Evolutionary conservation across 1,140 invertebrate species (phyloP), one percentile per base, ranked within the genome.

Genomic region (Hylyphantes graminicola): DNA sequence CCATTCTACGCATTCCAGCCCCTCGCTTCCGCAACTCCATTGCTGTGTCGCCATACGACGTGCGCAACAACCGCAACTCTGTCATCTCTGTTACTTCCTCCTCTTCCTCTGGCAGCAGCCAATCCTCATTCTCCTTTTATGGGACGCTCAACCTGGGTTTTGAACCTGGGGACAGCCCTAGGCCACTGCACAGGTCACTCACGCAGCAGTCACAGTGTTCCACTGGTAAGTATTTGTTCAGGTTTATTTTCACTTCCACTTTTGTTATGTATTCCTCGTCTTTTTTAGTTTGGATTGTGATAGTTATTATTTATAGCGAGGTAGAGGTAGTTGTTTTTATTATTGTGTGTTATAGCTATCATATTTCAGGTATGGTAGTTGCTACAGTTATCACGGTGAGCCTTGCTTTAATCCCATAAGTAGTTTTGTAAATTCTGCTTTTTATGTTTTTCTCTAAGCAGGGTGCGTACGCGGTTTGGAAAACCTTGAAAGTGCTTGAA

Each of bases 181-280:
- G 92, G 87, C 90, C 91, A 85, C 92, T 92, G 89, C 93, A 93
- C 88, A 92, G 93, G 87, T 94, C 93, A 85, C 86, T 88, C 13
- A 94, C 94, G 51, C 90, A 94, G 79, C 93, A 94, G 88, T 95
- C 94, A 88, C 94, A 94, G 89, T 94, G 93, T 89, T 94, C 93
- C 87, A 92, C 93, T 88, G 93, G 93, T 94, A 91, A 89, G 89
- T 84, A 87, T 88, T 86, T 15, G 9, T 61, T 48, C 5, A 50
- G 72, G 10, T 70, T n/a, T 65, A 64, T 12, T 77, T 19, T 11
- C 10, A 21, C 2, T 35, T 35, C 3, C 7, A 67, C 7, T 67
- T 12, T 67, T 48, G 21, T 50, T 67, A 21, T 13, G 48, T 21
- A 15, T 48, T 35, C 5, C 15, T 63, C 19, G 15, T 63, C 15